Base-by-base conservation (phyloP, 2,888 invertebrate species). In the Cynaeus angustus region DNA sequence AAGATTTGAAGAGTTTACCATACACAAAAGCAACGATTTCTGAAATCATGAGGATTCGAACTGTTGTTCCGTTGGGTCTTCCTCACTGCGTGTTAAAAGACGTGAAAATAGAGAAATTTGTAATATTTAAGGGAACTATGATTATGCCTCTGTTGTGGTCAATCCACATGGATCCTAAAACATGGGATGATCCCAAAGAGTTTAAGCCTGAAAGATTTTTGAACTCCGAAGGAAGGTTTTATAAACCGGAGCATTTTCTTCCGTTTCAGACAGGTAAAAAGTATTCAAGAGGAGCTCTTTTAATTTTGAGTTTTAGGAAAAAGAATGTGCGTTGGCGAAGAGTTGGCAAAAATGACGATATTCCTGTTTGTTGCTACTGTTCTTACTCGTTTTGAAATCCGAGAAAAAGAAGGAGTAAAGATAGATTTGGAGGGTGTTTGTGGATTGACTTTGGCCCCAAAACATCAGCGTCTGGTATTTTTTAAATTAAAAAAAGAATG, bases 161-260 rank as follows among this genome's bases (percentile, higher is more conserved):
- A 9, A 13, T 46, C 13, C 46, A 46, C 9, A 46, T 16, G 16
- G 46, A 46, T 9, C 16, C 46, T 3, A 21, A 13, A n/a, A 16
- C 13, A 4, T 46, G 46, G 46, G 6, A 46, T 5, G 1, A 4
- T 1, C 46, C 46, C 3, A 16, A 46, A 46, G 21, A 16, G 16
- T 46, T 46, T 46, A 1, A 2, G 1, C 46, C 46, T 7, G 46
- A 46, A n/a, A 14, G 46, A n/a, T 46, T 46, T 21, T 16, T 46
- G 13, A 21, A 46, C 16, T 4, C 12, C 8, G 46, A 14, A 8
- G 46, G 46, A 2, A 14, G 3, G 7, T 46, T 46, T 16, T 2
- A 46, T n/a, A 7, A 6, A 9, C 46, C 46, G 1, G 46, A 16
- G 13, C 7, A 12, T 2, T 46, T 46, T 9, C 9, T 46, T 16